phyloP scores from a whole-genome alignment of 2,797 vertebrate species.

The Siniperca obscura region DNA sequence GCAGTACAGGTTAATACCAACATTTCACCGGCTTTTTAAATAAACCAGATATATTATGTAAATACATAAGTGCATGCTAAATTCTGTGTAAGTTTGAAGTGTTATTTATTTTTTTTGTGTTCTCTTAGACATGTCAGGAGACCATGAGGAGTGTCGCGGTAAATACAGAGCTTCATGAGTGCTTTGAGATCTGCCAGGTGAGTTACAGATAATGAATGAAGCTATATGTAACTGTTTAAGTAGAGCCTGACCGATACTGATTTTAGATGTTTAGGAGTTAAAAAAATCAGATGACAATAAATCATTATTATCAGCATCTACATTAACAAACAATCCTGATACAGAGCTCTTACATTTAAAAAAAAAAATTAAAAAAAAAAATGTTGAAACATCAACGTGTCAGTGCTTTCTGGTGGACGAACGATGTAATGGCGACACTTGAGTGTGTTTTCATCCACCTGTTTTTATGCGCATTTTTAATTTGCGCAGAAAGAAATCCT shows the following conservation, averaged over 20 bases:
- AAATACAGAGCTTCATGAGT: slow-evolving; percentile 88
- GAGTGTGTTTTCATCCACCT: too few species aligned
- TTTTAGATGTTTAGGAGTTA: neutral
- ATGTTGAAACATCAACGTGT: too few species aligned
- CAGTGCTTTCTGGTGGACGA: too few species aligned
- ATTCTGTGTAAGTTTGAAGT: neutral
- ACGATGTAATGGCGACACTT: too few species aligned
- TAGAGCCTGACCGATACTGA: neutral
- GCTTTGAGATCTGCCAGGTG: slow-evolving; percentile 88
- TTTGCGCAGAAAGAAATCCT: too few species aligned
- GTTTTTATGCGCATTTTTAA: too few species aligned
- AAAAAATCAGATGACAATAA: too few species aligned
- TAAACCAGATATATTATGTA: neutral
- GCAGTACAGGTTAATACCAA: slow-evolving; percentile 66
- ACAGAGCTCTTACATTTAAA: too few species aligned
- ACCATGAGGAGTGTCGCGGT: slow-evolving; percentile 81
- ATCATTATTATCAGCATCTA: too few species aligned
- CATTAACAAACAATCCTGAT: too few species aligned
- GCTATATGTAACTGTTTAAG: neutral
- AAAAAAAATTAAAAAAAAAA: too few species aligned
- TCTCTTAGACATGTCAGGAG: slow-evolving; percentile 80
- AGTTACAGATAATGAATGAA: slow-evolving; percentile 62
- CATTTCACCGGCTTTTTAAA: neutral
- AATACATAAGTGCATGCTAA: neutral
- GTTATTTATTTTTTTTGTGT: neutral